Conservation (phyloP, 2,888 invertebrate genomes). For the Drosophila borborema region DNA sequence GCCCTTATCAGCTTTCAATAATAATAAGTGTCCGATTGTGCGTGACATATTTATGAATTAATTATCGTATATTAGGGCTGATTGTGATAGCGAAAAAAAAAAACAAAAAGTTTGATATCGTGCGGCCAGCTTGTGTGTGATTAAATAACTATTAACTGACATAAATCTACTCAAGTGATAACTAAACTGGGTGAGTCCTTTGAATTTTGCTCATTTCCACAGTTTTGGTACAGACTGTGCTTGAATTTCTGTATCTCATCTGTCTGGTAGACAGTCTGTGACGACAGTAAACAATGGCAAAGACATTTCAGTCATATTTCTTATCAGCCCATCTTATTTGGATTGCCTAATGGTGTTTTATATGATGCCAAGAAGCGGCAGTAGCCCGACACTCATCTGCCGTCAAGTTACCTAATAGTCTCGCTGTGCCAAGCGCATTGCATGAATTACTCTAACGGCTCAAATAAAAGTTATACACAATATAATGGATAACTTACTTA, state of each 20-base stretch:
- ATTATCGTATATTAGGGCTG: conserved; percentile 25
- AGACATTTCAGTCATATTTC: conserved; percentile 30
- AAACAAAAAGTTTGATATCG: conserved; percentile 18
- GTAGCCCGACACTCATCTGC: conserved; percentile 2
- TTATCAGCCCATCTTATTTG: conserved; percentile 50
- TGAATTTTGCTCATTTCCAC: not conserved
- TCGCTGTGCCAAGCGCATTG: not conserved
- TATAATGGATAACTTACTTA: conserved; percentile 23
- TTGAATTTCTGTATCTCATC: conserved; percentile 33
- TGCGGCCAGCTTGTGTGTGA: conserved; percentile 11
- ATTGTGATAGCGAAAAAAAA: conserved; percentile 28
- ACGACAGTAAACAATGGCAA: conserved; percentile 33
- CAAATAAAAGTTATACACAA: conserved; percentile 18
- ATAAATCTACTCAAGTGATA: conserved; percentile 18
- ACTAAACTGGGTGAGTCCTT: conserved; percentile 1
- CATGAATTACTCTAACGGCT: conserved; percentile 31
- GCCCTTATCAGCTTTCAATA: conserved; percentile 25
- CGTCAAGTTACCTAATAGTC: conserved; percentile 9
- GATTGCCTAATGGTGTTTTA: conserved; percentile 24
- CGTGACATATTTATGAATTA: conserved; percentile 39
- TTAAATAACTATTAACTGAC: conserved; percentile 32
- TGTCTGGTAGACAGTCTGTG: not conserved
- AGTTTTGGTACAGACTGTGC: conserved; percentile 1
- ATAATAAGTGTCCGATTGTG: conserved; percentile 26
- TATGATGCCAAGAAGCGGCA: conserved; percentile 26